phyloP scores from a whole-genome alignment of 1,140 invertebrate genomes.

The Dendroctonus ponderosae region DNA sequence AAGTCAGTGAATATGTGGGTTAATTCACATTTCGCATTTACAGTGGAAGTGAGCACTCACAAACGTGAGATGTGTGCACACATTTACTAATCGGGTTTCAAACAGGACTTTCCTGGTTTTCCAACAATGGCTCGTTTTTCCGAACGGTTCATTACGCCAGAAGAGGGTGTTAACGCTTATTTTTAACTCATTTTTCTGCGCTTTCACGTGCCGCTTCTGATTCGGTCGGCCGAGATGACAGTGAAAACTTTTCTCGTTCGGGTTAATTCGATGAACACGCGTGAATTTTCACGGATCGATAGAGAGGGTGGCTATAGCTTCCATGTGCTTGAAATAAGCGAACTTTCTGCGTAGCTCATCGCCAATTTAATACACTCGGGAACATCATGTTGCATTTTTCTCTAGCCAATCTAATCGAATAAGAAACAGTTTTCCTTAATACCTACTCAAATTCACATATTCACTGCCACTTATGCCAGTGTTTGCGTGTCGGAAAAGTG shows the following conservation, averaged over 20 bases:
- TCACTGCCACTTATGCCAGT: constrained; percentile 16
- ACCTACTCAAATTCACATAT: constrained; percentile 2
- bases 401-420: neutral
- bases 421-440: neutral
- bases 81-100: constrained; percentile 14
- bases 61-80: constrained; percentile 13
- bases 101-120: neutral
- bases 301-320: too few species aligned
- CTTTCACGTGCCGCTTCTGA: neutral
- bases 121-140: constrained; percentile 13
- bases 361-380: too few species aligned
- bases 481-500: constrained; percentile 22
- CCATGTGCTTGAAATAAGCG: too few species aligned
- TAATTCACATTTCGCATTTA: constrained; percentile 1
- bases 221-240: neutral
- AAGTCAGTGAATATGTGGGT: constrained; percentile 12
- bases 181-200: neutral
- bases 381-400: too few species aligned
- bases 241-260: neutral
- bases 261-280: constrained; percentile 4
- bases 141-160: constrained; percentile 10
- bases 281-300: neutral
- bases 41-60: neutral
- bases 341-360: too few species aligned
- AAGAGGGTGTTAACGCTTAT: neutral